phyloP scores from a whole-genome alignment of 2,797 vertebrate species.

The Argentina silus region DNA sequence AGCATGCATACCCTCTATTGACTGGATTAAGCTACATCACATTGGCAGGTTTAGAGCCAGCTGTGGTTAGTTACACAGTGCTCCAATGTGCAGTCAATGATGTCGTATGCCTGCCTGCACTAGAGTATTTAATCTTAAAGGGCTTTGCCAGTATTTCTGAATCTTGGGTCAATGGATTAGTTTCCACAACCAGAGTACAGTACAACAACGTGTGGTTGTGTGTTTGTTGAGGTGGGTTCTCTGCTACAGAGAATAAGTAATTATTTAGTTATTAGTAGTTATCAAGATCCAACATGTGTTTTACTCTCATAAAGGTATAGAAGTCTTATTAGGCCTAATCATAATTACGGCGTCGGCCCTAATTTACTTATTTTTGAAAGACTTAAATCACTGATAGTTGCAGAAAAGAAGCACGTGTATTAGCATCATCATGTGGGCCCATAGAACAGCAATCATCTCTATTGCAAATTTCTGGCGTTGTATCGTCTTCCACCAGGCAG shows the following conservation, averaged over 20 bases:
- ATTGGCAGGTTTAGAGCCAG: slow-evolving; percentile 23
- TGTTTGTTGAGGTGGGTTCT: neutral
- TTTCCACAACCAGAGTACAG: neutral
- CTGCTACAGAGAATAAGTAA: neutral
- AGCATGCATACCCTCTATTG: neutral
- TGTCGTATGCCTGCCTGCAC: neutral
- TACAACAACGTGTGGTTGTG: neutral
- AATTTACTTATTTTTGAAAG: no score
- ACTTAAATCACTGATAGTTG: no score
- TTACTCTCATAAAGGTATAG: no score
- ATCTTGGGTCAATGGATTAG: neutral
- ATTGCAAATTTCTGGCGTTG: neutral
- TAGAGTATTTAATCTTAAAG: neutral
- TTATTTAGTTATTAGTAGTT: no score
- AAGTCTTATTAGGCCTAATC: no score
- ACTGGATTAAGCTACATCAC: slow-evolving; percentile 32
- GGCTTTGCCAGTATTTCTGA: neutral
- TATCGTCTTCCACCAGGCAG: neutral
- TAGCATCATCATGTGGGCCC: neutral
- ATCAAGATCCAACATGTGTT: no score
- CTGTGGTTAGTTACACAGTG: slow-evolving; percentile 20
- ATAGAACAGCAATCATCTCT: neutral
- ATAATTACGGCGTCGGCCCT: no score
- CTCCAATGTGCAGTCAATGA: neutral
- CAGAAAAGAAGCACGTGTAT: no score